Evolutionary conservation across 1,140 invertebrate species (phyloP).

Genomic region (Bradysia coprophila): DNA sequence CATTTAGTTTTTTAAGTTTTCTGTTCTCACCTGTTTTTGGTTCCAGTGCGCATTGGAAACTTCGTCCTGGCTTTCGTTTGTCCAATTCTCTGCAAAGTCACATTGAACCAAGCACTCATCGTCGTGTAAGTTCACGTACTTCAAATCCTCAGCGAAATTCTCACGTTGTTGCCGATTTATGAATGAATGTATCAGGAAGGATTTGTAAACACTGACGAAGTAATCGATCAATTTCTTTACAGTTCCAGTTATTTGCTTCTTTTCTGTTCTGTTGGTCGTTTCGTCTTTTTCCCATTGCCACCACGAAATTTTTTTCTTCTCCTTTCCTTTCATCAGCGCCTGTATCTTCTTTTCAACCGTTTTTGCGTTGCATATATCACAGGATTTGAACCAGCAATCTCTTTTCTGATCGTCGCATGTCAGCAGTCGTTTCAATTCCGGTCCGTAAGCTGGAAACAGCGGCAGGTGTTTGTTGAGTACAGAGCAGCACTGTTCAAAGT

Average conservation of each 20-base stretch:
- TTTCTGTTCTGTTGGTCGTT: neutral
- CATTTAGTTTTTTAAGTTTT: too few relatives aligned
- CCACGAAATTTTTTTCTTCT: neutral
- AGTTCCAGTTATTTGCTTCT: neutral
- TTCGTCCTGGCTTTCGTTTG: neutral
- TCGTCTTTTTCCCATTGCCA: neutral
- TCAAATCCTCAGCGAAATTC: too few relatives aligned
- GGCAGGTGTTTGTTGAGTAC: neutral
- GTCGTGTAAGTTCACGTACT: neutral
- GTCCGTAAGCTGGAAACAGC: neutral
- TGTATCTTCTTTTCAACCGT: neutral
- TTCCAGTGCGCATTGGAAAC: neutral
- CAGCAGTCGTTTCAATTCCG: neutral
- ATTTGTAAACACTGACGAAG: neutral
- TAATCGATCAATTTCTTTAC: neutral
- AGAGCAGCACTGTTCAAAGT: neutral
- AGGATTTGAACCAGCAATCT: neutral
- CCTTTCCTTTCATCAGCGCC: neutral
- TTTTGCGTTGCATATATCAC: neutral
- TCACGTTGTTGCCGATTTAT: neutral
- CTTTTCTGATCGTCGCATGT: neutral
- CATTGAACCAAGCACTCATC: neutral
- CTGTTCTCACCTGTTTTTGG: neutral
- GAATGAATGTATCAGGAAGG: neutral
- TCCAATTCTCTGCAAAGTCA: neutral